Evolutionary conservation across 2,797 vertebrate species (phyloP).

Genomic region (Hemibagrus guttatus): DNA sequence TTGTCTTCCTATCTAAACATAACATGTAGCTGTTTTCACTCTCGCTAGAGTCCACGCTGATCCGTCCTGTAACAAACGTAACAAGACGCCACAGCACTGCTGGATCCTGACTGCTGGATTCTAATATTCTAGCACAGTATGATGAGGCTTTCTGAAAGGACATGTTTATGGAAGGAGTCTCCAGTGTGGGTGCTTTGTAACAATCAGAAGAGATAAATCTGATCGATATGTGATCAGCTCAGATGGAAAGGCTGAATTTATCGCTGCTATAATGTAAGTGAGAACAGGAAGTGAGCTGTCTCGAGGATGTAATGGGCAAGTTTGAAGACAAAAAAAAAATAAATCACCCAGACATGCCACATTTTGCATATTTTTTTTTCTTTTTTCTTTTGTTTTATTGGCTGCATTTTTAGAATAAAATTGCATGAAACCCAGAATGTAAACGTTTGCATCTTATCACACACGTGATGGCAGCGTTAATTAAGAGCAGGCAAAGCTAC

Average conservation of each 20-base stretch:
- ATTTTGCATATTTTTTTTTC: slow-evolving; percentile 37
- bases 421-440: slow-evolving; percentile 56
- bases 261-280: not conserved
- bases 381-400: slow-evolving; percentile 49
- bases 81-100: not conserved
- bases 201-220: no score
- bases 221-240: no score
- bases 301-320: not conserved
- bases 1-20: no score
- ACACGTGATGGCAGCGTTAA: slow-evolving; percentile 33
- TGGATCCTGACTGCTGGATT: not conserved
- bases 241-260: not conserved
- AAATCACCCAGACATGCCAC: not conserved
- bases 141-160: not conserved
- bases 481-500: slow-evolving; percentile 47
- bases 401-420: slow-evolving; percentile 54
- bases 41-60: not conserved
- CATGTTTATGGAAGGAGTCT: not conserved
- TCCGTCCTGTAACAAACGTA: not conserved
- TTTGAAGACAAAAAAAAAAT: not conserved
- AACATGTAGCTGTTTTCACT: no score
- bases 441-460: slow-evolving; percentile 51
- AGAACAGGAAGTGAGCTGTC: not conserved
- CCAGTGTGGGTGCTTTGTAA: not conserved
- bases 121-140: not conserved